Percentiles rank a stretch among this genome's conserved stretches.
Conservation (phyloP, 1,140 invertebrate genomes). For the Bombus vancouverensis region DNA sequence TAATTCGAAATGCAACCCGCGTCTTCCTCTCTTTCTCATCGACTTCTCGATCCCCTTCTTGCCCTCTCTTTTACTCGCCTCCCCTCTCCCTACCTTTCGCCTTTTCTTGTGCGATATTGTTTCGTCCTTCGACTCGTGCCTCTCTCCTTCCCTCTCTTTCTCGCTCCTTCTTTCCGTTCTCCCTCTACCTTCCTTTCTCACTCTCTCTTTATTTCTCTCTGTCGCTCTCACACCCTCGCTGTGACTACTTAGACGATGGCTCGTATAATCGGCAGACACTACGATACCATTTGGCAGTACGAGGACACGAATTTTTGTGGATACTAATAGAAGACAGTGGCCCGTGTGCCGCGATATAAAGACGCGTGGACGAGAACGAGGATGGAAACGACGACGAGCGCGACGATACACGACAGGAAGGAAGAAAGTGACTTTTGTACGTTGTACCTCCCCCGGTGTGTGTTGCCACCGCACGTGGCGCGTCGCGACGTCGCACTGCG, state of each 20-base stretch:
- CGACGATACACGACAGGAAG: slow-evolving; percentile 51
- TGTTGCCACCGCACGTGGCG: slow-evolving; percentile 80
- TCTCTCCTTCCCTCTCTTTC: slow-evolving; percentile 56
- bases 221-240: slow-evolving; percentile 6
- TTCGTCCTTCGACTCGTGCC: slow-evolving; percentile 44
- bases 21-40: slow-evolving; percentile 46
- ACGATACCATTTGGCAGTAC: not conserved
- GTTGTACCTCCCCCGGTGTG: slow-evolving; percentile 56
- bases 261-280: slow-evolving; percentile 25
- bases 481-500: slow-evolving; percentile 82
- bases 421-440: slow-evolving; percentile 67
- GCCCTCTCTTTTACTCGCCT: slow-evolving; percentile 19
- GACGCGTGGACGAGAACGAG: slow-evolving; percentile 16
- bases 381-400: slow-evolving; percentile 30
- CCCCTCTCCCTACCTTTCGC: slow-evolving; percentile 28
- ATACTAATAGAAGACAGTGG: not conserved
- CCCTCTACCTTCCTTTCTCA: slow-evolving; percentile 3
- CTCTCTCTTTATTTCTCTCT: slow-evolving; percentile 3
- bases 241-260: slow-evolving; percentile 16
- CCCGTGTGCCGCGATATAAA: not conserved
- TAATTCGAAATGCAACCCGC: slow-evolving; percentile 55
- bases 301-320: not conserved
- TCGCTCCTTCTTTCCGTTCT: slow-evolving; percentile 35
- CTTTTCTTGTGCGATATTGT: slow-evolving; percentile 31
- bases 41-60: slow-evolving; percentile 23